Conservation (phyloP, 2,797 vertebrate species). For the Danionella dracula region DNA sequence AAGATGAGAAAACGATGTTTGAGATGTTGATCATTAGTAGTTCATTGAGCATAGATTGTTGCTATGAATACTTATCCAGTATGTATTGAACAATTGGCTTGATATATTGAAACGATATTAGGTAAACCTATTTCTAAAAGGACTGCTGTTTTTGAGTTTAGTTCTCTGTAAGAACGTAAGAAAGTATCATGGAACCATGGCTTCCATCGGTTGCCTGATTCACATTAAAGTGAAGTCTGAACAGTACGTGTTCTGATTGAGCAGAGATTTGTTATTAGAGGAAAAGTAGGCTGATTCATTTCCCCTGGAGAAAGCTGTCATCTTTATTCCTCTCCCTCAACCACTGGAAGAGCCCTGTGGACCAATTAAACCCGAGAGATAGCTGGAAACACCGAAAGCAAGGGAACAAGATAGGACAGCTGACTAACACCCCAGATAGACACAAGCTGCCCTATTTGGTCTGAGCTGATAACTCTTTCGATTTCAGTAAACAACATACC, state of each 20-base stretch:
- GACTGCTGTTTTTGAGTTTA: too few species aligned
- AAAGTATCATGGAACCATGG: too few species aligned
- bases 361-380: slow-evolving; percentile 69
- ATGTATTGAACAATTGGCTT: too few species aligned
- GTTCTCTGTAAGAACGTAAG: too few species aligned
- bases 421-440: slow-evolving; percentile 5
- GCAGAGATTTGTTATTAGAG: slow-evolving; percentile 27
- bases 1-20: too few species aligned
- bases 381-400: neutral
- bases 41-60: too few species aligned
- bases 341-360: slow-evolving; percentile 56
- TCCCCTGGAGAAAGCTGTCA: slow-evolving; percentile 60
- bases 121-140: too few species aligned
- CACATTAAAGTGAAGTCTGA: neutral
- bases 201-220: neutral
- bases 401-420: neutral
- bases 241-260: slow-evolving; percentile 13
- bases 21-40: too few species aligned
- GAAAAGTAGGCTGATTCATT: slow-evolving; percentile 60
- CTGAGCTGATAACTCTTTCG: too few species aligned
- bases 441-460: neutral
- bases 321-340: slow-evolving; percentile 50
- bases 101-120: too few species aligned
- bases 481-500: too few species aligned
- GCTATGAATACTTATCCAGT: too few species aligned